phyloP scores from a whole-genome alignment of 2,113 vertebrate genomes.

The Hydrochoerus hydrochaeris region DNA sequence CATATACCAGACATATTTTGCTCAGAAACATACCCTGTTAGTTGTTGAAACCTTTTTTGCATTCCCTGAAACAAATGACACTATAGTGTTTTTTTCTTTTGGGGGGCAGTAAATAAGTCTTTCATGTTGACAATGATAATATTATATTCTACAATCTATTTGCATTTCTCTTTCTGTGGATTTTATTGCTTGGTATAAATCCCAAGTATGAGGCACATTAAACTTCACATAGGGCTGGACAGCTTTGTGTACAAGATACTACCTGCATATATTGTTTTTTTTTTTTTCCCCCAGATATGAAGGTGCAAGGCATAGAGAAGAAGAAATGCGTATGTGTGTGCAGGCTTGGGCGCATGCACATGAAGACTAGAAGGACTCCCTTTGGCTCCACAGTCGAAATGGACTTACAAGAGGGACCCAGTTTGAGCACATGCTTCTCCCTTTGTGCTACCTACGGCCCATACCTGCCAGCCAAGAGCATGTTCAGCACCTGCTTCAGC shows the following conservation, averaged over 20 bases:
- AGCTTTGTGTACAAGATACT: conserved; percentile 14
- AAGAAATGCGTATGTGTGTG: background rate
- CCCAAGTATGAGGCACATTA: conserved; percentile 71
- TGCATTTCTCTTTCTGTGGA: conserved; percentile 86
- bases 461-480: background rate
- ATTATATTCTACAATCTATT: conserved; percentile 90
- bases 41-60: conserved; percentile 91
- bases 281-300: background rate
- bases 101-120: conserved; percentile 86
- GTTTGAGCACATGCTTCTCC: background rate
- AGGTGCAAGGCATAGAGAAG: background rate
- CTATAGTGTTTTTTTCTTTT: conserved; percentile 86
- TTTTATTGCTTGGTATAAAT: conserved; percentile 89
- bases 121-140: conserved; percentile 92
- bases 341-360: background rate
- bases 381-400: background rate
- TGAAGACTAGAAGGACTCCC: conserved; percentile 57
- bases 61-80: conserved; percentile 89
- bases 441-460: fast-evolving
- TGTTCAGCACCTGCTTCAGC: background rate
- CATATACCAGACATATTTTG: conserved; percentile 87
- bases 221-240: conserved; percentile 74
- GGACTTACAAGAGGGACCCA: conserved; percentile 38
- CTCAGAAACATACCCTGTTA: conserved; percentile 91
- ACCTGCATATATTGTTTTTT: background rate